Evolutionary conservation across 2,888 invertebrate species (phyloP).

Genomic region (Nesidiocoris tenuis): DNA sequence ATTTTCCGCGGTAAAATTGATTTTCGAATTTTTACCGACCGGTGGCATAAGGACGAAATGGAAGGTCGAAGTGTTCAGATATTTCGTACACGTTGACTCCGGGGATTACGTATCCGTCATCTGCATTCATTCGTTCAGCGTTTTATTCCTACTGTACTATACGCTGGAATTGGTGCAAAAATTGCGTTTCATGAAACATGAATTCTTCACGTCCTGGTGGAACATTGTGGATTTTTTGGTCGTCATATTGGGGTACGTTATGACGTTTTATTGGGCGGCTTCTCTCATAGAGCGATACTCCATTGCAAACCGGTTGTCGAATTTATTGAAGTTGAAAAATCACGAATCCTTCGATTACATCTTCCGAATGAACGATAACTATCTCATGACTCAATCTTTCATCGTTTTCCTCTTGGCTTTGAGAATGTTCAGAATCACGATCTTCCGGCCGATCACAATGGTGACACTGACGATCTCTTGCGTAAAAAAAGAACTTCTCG

Average conservation of each 20-base stretch:
- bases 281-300: background rate
- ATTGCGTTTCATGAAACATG: background rate
- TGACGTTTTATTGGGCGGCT: background rate
- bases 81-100: conserved; percentile 1
- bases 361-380: background rate
- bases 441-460: conserved; percentile 1
- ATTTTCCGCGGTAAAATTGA: conserved; percentile 59
- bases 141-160: conserved; percentile 20
- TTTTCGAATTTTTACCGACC: conserved; percentile 22
- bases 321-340: background rate
- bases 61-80: conserved; percentile 7
- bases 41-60: conserved; percentile 18
- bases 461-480: conserved; percentile 6
- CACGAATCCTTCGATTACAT: conserved; percentile 20
- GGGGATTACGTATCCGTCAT: conserved; percentile 14
- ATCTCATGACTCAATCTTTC: conserved; percentile 4
- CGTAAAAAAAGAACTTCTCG: conserved; percentile 8
- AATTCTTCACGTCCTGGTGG: conserved; percentile 17
- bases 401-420: conserved; percentile 8
- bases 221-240: conserved; percentile 15
- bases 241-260: background rate
- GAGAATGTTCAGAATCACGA: conserved; percentile 24
- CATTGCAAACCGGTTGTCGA: background rate
- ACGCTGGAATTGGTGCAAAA: background rate
- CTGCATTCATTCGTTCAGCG: too few species aligned